Percentiles rank a stretch among this genome's conserved stretches.
Conservation (phyloP, 2,888 invertebrate species). For the Pollenia amentaria region DNA sequence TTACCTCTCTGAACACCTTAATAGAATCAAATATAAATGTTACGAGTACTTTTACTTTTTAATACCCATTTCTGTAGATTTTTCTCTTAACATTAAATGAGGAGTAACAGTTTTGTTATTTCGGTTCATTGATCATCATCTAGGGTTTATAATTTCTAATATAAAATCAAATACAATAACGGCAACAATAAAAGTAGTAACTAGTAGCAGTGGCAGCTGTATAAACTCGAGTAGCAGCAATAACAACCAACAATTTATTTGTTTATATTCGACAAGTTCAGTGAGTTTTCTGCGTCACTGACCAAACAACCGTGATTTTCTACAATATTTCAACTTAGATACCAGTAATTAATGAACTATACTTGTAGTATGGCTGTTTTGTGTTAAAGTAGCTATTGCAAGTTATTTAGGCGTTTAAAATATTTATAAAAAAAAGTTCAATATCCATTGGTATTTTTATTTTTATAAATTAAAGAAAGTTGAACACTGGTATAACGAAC, state of each 20-base stretch:
- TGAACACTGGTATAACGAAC: no score
- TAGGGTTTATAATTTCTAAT: conserved; percentile 43
- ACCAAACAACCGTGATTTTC: conserved; percentile 42
- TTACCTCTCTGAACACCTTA: not conserved
- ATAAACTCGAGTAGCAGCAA: not conserved
- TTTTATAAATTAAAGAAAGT: no score
- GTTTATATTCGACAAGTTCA: conserved; percentile 49
- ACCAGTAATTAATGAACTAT: not conserved
- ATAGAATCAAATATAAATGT: not conserved
- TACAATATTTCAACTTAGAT: conserved; percentile 4
- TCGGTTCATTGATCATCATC: conserved; percentile 44
- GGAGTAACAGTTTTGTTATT: conserved; percentile 7
- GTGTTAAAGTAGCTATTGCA: not conserved
- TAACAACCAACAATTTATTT: not conserved
- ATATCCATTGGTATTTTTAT: no score
- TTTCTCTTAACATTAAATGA: conserved; percentile 8
- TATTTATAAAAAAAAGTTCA: no score
- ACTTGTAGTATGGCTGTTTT: not conserved
- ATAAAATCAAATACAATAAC: not conserved
- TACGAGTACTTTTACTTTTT: conserved; percentile 51
- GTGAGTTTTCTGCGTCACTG: conserved; percentile 61
- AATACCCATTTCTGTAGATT: not conserved
- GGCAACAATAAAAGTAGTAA: not conserved
- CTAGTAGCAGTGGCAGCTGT: not conserved
- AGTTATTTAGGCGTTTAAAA: not conserved